Conservation (phyloP, 2,888 invertebrate species). For the Colostygia pectinataria region DNA sequence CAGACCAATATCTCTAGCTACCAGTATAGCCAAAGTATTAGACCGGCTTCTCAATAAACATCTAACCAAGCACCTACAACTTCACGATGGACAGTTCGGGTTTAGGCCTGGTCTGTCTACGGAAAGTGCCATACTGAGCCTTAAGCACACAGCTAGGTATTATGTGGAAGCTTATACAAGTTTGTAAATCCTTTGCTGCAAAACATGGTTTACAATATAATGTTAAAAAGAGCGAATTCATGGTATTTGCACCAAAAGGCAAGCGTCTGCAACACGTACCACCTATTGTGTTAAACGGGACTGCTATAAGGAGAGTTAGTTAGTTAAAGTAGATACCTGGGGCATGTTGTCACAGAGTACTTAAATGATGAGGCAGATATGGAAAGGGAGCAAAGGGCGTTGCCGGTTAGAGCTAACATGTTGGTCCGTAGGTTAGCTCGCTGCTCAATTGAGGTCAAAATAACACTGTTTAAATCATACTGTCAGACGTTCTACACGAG, state of each 20-base stretch:
- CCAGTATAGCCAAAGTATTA: not conserved
- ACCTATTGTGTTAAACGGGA: too few species aligned
- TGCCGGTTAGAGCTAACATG: not conserved
- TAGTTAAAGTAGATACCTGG: not conserved
- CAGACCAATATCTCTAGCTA: not conserved
- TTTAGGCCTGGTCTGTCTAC: not conserved
- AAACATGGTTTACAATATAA: too few species aligned
- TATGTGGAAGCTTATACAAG: not conserved
- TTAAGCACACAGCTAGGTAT: not conserved
- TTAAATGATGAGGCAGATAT: not conserved
- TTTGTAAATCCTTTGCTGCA: too few species aligned
- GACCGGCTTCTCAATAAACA: not conserved
- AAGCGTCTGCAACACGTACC: too few species aligned
- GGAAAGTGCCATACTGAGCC: not conserved
- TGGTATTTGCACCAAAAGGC: too few species aligned
- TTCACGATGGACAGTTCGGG: not conserved
- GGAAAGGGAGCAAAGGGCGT: not conserved
- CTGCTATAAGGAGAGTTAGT: too few species aligned
- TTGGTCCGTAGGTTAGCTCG: not conserved
- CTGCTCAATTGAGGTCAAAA: not conserved
- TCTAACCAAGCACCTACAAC: not conserved
- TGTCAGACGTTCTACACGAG: not conserved
- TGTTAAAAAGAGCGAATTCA: too few species aligned
- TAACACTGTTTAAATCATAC: not conserved
- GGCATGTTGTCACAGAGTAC: not conserved